These are phyloP conservation scores for Zaprionus gabonicus DNA, from an alignment of 1,140 invertebrate genomes.

Conservation along the genomic window DNA sequence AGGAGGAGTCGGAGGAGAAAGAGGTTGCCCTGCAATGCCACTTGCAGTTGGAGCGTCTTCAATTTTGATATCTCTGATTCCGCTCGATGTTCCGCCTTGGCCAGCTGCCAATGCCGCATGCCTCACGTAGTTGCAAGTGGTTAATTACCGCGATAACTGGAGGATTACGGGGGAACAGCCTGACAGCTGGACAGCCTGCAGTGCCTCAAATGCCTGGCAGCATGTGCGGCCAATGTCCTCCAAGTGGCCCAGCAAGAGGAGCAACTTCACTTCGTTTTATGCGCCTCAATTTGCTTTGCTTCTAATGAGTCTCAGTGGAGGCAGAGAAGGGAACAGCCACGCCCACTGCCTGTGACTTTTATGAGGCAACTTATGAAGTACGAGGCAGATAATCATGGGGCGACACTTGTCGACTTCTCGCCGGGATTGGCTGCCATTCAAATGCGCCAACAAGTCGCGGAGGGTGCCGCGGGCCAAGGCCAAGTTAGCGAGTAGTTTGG, in stretches of 20 bases:
- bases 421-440: slow-evolving; percentile 73
- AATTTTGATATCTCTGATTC: slow-evolving; percentile 36
- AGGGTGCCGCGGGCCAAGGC: slow-evolving; percentile 39
- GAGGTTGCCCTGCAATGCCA: slow-evolving; percentile 3
- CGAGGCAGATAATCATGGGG: slow-evolving; percentile 79
- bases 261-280: slow-evolving; percentile 50
- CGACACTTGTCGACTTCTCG: slow-evolving; percentile 82
- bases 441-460: slow-evolving; percentile 52
- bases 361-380: slow-evolving; percentile 80
- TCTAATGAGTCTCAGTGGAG: neutral
- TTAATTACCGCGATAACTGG: slow-evolving; percentile 75
- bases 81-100: neutral
- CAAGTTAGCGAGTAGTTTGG: slow-evolving; percentile 38
- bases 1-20: neutral
- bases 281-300: slow-evolving; percentile 38
- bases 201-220: neutral
- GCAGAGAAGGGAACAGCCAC: too few species aligned
- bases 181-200: neutral
- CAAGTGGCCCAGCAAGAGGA: slow-evolving; percentile 9
- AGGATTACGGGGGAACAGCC: slow-evolving; percentile 49
- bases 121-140: slow-evolving; percentile 57
- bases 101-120: slow-evolving; percentile 29
- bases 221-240: slow-evolving; percentile 40
- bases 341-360: slow-evolving; percentile 38
- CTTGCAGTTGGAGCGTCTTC: slow-evolving; percentile 51